phyloP scores from a whole-genome alignment of 2,113 vertebrate species.

The Psittacus erithacus region DNA sequence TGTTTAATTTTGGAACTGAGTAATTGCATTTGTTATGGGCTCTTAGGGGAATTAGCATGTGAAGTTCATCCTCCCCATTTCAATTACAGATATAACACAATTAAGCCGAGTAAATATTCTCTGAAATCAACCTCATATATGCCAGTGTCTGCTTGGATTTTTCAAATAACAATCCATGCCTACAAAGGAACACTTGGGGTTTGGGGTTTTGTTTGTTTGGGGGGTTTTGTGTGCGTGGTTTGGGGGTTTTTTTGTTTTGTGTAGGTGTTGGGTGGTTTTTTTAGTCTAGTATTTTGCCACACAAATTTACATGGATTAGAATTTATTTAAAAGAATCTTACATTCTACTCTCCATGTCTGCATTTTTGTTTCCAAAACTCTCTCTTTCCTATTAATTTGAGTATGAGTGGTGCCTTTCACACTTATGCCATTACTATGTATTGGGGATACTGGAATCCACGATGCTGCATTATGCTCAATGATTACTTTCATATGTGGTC shows the following conservation, averaged over 20 bases:
- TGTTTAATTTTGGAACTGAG: background rate
- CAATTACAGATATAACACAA: conserved; percentile 47
- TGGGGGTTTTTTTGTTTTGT: background rate
- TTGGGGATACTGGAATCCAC: background rate
- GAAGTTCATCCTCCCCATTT: conserved; percentile 40
- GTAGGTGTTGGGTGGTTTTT: background rate
- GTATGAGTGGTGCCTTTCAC: background rate
- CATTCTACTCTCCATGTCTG: background rate
- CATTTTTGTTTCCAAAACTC: background rate
- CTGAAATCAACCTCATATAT: conserved; percentile 27
- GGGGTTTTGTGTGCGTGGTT: background rate
- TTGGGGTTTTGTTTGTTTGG: background rate
- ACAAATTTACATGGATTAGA: background rate
- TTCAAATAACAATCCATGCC: conserved; percentile 17
- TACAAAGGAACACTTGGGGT: background rate
- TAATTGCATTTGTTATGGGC: conserved; percentile 13
- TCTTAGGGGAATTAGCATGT: background rate
- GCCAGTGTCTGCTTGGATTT: background rate
- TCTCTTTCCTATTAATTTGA: background rate
- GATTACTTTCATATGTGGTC: background rate
- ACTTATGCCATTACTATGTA: background rate
- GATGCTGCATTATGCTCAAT: background rate
- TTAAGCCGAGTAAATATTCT: conserved; percentile 31
- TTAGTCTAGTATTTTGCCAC: background rate
- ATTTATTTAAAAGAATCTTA: background rate